Evolutionary conservation across 1,140 invertebrate species (phyloP).

Genomic region (Plodia interpunctella): DNA sequence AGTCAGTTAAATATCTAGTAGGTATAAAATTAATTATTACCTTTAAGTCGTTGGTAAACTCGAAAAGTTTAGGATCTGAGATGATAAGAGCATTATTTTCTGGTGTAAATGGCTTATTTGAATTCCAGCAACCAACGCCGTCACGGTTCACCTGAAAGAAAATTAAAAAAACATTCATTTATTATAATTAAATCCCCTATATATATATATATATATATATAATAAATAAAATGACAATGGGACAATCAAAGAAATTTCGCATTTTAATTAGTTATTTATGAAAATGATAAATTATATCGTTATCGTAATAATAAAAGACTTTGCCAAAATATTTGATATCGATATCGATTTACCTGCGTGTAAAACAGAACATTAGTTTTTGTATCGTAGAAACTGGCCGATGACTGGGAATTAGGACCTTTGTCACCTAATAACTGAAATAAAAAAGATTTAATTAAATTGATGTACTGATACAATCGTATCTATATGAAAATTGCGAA

Average conservation of each 20-base stretch:
- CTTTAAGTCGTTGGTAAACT: constrained; percentile 85
- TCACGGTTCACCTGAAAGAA: constrained; percentile 76
- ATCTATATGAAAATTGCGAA: neutral
- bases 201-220: too few species aligned
- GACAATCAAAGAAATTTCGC: too few species aligned
- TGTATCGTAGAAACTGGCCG: constrained; percentile 84
- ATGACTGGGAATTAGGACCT: constrained; percentile 84
- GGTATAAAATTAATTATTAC: constrained; percentile 42
- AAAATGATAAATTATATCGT: too few species aligned
- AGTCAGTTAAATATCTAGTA: too few species aligned
- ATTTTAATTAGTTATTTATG: too few species aligned
- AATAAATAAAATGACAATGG: too few species aligned
- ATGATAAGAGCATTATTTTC: constrained; percentile 82
- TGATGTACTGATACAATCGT: neutral
- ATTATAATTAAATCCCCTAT: too few species aligned
- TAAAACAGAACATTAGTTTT: constrained; percentile 86
- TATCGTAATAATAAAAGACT: too few species aligned
- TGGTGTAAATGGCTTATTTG: constrained; percentile 78
- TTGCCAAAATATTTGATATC: too few species aligned
- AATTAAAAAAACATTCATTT: constrained; percentile 1
- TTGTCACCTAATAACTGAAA: constrained; percentile 82
- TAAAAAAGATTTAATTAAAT: neutral
- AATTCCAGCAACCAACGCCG: constrained; percentile 85
- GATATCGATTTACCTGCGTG: constrained; percentile 84
- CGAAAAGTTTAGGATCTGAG: constrained; percentile 79